Base-by-base conservation (phyloP, 2,113 vertebrate genomes). In the Phalacrocorax carbo region DNA sequence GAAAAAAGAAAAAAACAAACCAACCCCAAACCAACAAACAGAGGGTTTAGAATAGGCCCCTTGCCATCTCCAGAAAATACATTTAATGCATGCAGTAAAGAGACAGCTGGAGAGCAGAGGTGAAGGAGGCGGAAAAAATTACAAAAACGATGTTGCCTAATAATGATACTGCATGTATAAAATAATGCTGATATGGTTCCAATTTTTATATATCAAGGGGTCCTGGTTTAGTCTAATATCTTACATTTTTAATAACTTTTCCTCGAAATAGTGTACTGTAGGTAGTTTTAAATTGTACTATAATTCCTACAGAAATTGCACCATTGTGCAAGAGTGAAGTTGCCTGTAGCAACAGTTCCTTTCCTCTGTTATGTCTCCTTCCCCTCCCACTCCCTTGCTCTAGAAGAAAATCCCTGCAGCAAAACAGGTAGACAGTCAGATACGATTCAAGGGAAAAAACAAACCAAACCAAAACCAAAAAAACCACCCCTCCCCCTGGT, bases 21-120 rank as follows among this genome's bases (percentile, higher is more conserved):
- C 38, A 38, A 38, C 38, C 38, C 38, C 38, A 38, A 38, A 38
- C 9, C 38, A 38, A 38, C 98, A 40, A 98, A 98, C 96, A 98
- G 98, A 51, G 85, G 98, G 21, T 97, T 99, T 44, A 97, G 97
- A 64, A 98, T 98, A 97, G 97, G 98, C 40, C 98, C 97, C 1
- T 96, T 98, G 72, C 97, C 96, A 0, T 94, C 92, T 14, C 91
- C 94, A 62, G 98, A 98, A 75, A 96, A 94, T 81, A 89, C 87
- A 66, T 96, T 96, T 13, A 89, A 93, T 36, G n/a, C 42, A 5
- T 96, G 93, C 71, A 98, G 97, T 94, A 96, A 98, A 86, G 86
- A 21, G 97, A 98, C 5, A 77, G 81, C 11, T 5, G 91, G 98
- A 46, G 58, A 22, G 94, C 89, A 16, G 98, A 97, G 14, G 15